These are phyloP conservation scores for Drosophila eugracilis DNA, from an alignment of 1,140 invertebrate genomes.

Conservation along the genomic window DNA sequence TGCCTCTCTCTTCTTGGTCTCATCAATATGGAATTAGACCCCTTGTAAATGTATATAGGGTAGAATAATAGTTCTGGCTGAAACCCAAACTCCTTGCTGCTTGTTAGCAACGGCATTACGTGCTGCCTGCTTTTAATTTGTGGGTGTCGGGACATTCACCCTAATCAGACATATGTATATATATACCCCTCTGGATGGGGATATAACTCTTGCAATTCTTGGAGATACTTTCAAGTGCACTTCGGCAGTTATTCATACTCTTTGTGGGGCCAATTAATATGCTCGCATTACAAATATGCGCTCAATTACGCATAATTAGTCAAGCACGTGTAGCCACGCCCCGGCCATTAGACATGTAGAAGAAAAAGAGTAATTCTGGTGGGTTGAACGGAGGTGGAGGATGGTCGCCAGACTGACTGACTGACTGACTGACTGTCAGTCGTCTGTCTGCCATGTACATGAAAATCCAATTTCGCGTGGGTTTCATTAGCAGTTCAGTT, in stretches of 20 bases:
- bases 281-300: conserved; percentile 73
- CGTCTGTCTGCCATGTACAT: conserved; percentile 63
- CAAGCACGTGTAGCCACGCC: conserved; percentile 75
- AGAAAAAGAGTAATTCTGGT: not conserved
- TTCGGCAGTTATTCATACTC: conserved; percentile 51
- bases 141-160: conserved; percentile 34
- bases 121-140: conserved; percentile 36
- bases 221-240: conserved; percentile 39
- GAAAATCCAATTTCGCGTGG: conserved; percentile 79
- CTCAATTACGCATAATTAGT: conserved; percentile 78
- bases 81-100: conserved; percentile 16
- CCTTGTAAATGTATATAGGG: conserved; percentile 3
- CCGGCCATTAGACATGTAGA: conserved; percentile 53
- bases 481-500: conserved; percentile 72
- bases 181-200: not conserved
- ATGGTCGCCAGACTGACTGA: conserved; percentile 26
- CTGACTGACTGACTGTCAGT: conserved; percentile 14
- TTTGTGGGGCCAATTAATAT: conserved; percentile 68
- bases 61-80: conserved; percentile 33
- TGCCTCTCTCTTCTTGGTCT: not conserved
- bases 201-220: conserved; percentile 4
- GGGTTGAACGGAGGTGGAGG: not conserved
- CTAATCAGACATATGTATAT: conserved; percentile 5
- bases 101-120: conserved; percentile 52
- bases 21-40: conserved; percentile 16